A percentile compares a stretch with the other conserved stretches of the same genome.
These are phyloP conservation scores for Lagenorhynchus albirostris DNA, from an alignment of 2,113 vertebrate species.

Conservation along the genomic window DNA sequence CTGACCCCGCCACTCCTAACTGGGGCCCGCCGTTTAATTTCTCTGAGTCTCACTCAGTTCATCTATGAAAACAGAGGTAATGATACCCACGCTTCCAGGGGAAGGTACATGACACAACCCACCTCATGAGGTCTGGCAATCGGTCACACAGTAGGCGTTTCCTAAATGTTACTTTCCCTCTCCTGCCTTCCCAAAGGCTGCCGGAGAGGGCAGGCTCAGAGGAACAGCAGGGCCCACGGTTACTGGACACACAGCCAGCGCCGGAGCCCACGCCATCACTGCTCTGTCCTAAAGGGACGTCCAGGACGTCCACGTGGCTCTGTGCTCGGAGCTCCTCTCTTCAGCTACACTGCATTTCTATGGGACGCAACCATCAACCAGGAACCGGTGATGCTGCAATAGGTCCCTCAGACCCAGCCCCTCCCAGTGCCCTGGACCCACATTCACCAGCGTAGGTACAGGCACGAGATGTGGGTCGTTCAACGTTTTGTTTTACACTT, in stretches of 20 bases:
- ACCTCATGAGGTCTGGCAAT: neutral
- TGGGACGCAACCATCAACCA: accelerated
- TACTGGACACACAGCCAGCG: neutral
- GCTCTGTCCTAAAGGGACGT: neutral
- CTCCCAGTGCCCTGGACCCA: too few relatives aligned
- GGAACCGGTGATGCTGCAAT: accelerated
- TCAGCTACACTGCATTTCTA: neutral
- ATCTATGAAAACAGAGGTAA: neutral
- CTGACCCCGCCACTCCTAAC: neutral
- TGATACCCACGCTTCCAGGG: neutral
- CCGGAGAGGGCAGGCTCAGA: neutral
- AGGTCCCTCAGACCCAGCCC: accelerated
- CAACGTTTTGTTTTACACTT: neutral
- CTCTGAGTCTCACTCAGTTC: neutral
- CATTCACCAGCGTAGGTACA: neutral
- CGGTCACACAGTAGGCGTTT: neutral
- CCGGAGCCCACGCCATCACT: neutral
- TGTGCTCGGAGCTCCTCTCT: neutral
- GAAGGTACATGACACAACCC: neutral
- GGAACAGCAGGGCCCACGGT: neutral
- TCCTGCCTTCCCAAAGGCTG: neutral
- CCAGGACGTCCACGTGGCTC: neutral
- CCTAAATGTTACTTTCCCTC: neutral
- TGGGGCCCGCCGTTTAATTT: neutral
- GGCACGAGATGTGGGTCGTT: neutral